phyloP scores from a whole-genome alignment of 2,888 invertebrate species.

The Cerastis rubricosa region DNA sequence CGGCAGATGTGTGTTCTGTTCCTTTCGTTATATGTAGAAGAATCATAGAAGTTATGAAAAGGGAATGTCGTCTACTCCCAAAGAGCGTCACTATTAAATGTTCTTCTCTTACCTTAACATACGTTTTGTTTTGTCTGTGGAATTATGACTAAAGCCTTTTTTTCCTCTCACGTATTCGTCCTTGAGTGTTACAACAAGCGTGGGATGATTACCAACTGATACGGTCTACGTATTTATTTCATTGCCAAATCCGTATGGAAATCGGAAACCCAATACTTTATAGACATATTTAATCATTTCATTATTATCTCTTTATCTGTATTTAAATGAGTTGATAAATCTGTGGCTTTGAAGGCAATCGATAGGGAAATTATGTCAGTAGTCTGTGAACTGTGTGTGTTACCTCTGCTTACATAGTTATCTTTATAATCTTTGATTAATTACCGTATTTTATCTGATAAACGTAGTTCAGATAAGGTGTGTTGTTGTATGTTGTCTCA shows the following conservation, averaged over 20 bases:
- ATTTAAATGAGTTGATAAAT: conserved; percentile 47
- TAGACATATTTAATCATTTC: conserved; percentile 10
- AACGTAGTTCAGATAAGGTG: conserved; percentile 60
- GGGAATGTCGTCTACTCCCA: background rate
- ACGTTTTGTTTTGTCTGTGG: background rate
- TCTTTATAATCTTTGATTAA: conserved; percentile 67
- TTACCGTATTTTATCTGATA: conserved; percentile 65
- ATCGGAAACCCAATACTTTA: conserved; percentile 14
- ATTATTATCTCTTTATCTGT: conserved; percentile 45
- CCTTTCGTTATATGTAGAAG: background rate
- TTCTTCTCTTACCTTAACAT: background rate
- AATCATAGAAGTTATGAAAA: background rate
- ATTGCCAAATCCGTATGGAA: conserved; percentile 52
- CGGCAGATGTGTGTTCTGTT: no score
- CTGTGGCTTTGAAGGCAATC: conserved; percentile 27
- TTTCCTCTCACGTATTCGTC: conserved; percentile 31
- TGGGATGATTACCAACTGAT: conserved; percentile 50
- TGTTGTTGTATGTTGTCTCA: conserved; percentile 49
- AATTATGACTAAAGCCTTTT: conserved; percentile 13
- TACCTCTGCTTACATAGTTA: conserved; percentile 37
- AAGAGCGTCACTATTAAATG: background rate
- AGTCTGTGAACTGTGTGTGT: conserved; percentile 2
- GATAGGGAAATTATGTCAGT: conserved; percentile 37
- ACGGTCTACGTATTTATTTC: conserved; percentile 49
- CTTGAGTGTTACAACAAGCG: conserved; percentile 54